Percentiles rank a stretch among this genome's conserved stretches.
These are phyloP conservation scores for Conus ventricosus DNA, from an alignment of 1,140 invertebrate species.

Conservation along the genomic window DNA sequence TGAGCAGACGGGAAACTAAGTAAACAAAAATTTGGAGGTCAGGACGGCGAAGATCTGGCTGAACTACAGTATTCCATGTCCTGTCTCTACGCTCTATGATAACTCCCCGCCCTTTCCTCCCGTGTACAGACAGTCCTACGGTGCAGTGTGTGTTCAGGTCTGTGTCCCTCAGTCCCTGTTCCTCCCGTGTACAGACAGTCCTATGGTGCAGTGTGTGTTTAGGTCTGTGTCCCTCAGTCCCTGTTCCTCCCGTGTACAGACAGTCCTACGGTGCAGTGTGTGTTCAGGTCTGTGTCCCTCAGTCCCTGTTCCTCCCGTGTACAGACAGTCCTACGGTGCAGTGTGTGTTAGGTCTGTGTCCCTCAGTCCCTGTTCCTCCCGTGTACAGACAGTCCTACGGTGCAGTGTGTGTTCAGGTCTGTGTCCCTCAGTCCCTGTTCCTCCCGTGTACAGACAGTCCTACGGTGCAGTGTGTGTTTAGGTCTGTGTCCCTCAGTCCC, in stretches of 20 bases:
- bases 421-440: conserved; percentile 19
- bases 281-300: conserved; percentile 1
- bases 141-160: no score
- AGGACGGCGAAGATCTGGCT: no score
- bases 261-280: neutral
- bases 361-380: no score
- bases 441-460: neutral
- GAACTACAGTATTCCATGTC: no score
- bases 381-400: neutral
- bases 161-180: no score
- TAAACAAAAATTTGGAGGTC: no score
- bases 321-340: no score
- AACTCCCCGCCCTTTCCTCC: no score
- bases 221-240: conserved; percentile 18
- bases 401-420: neutral
- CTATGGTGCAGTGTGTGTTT: neutral
- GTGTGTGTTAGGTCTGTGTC: no score
- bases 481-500: conserved; percentile 19
- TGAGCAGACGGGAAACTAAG: no score
- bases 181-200: neutral
- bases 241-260: neutral
- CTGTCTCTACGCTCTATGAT: no score
- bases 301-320: neutral
- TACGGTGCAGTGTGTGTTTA: neutral
- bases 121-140: no score